phyloP scores from a whole-genome alignment of 2,113 vertebrate species.

The Paramisgurnus dabryanus region DNA sequence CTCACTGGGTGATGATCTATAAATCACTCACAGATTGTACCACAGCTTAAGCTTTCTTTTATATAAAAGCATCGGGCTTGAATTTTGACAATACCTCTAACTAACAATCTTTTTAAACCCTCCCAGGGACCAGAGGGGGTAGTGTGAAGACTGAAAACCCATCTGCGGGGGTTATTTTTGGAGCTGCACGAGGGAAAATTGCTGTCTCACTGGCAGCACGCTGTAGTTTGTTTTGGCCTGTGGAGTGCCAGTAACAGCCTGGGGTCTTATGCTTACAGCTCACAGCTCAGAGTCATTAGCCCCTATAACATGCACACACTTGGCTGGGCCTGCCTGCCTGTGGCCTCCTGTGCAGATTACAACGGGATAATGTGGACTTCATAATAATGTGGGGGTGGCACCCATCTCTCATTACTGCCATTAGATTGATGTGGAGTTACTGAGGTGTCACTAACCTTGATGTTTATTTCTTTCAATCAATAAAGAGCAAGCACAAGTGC shows the following conservation, averaged over 20 bases:
- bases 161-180: conserved; percentile 70
- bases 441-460: no score
- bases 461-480: no score
- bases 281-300: conserved; percentile 8
- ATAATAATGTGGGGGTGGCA: conserved; percentile 16
- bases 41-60: not conserved
- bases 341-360: not conserved
- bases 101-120: conserved; percentile 18
- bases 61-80: conserved; percentile 50
- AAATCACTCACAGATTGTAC: not conserved
- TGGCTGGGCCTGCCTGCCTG: not conserved
- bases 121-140: conserved; percentile 37
- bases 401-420: conserved; percentile 19
- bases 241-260: conserved; percentile 41
- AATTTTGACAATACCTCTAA: conserved; percentile 53
- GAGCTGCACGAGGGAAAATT: conserved; percentile 59
- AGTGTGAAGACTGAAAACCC: conserved; percentile 68
- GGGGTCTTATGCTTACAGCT: not conserved
- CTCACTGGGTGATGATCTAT: not conserved
- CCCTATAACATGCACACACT: conserved; percentile 6
- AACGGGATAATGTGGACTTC: conserved; percentile 28
- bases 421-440: not conserved
- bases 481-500: no score
- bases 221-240: conserved; percentile 73
- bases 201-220: conserved; percentile 58